These are phyloP conservation scores for Lymantria monacha DNA, from an alignment of 2,888 invertebrate genomes.

Conservation along the genomic window DNA sequence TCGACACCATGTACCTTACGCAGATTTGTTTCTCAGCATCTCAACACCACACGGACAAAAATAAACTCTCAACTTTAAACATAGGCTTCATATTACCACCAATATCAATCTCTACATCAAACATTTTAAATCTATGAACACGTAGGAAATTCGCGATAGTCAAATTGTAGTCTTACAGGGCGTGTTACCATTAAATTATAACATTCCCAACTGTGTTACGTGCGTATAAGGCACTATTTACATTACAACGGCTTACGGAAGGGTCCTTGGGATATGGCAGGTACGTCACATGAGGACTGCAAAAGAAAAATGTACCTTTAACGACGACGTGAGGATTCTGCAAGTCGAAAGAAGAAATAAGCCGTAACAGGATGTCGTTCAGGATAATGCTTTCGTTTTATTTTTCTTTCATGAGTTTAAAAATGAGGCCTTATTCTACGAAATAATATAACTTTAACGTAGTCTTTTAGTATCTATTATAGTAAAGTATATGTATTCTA, in stretches of 20 bases:
- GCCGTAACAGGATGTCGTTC: conserved; percentile 80
- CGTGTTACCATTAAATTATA: conserved; percentile 75
- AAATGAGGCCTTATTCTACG: conserved; percentile 22
- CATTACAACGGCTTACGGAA: conserved; percentile 53
- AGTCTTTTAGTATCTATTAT: neutral
- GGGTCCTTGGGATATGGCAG: conserved; percentile 71
- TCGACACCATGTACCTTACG: conserved; percentile 81
- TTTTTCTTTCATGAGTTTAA: conserved; percentile 58
- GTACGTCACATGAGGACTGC: conserved; percentile 76
- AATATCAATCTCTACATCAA: conserved; percentile 44
- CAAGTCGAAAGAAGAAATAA: conserved; percentile 76
- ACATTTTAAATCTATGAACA: conserved; percentile 59
- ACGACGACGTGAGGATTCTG: conserved; percentile 76
- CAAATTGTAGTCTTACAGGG: conserved; percentile 81
- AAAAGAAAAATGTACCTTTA: conserved; percentile 82
- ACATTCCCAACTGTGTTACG: conserved; percentile 76
- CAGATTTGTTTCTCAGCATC: conserved; percentile 79
- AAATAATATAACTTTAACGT: too few relatives aligned
- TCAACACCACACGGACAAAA: conserved; percentile 48
- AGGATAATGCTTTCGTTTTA: conserved; percentile 76
- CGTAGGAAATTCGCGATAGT: conserved; percentile 81
- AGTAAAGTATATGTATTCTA: conserved; percentile 7
- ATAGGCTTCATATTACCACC: conserved; percentile 56
- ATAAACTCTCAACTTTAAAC: conserved; percentile 53
- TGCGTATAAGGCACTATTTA: conserved; percentile 71